Conservation (phyloP, 2,888 invertebrate genomes). For the Iphiclides podalirius region DNA sequence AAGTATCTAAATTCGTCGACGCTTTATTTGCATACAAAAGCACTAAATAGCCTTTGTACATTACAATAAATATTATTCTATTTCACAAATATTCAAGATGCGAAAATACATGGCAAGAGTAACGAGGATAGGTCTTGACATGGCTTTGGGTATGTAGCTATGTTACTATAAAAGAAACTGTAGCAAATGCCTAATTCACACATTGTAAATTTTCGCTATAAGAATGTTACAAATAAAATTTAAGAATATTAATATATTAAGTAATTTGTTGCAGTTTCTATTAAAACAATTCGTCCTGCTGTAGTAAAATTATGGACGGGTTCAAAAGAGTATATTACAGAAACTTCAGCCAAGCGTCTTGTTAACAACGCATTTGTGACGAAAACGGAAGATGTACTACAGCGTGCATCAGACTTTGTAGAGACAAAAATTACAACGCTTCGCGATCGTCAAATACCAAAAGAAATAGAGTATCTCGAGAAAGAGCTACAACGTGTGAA, state of each 20-base stretch:
- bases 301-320: constrained; percentile 48
- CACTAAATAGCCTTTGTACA: too few species aligned
- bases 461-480: constrained; percentile 54
- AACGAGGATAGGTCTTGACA: constrained; percentile 55
- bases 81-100: neutral
- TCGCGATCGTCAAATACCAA: constrained; percentile 46
- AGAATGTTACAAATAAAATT: neutral
- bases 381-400: constrained; percentile 44
- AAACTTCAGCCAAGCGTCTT: constrained; percentile 44
- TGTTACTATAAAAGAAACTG: constrained; percentile 45
- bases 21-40: neutral
- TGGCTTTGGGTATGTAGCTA: constrained; percentile 49
- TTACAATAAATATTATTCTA: too few species aligned
- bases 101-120: constrained; percentile 45
- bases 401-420: constrained; percentile 33
- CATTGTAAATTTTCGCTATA: neutral
- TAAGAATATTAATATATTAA: neutral
- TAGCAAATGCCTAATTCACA: constrained; percentile 46
- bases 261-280: constrained; percentile 60
- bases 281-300: constrained; percentile 50
- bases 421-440: constrained; percentile 38
- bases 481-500: constrained; percentile 49
- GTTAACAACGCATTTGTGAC: constrained; percentile 46
- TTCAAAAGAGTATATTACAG: constrained; percentile 42
- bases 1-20: too few species aligned